Conservation (phyloP, 2,888 invertebrate genomes). For the Brachyptera risi region DNA sequence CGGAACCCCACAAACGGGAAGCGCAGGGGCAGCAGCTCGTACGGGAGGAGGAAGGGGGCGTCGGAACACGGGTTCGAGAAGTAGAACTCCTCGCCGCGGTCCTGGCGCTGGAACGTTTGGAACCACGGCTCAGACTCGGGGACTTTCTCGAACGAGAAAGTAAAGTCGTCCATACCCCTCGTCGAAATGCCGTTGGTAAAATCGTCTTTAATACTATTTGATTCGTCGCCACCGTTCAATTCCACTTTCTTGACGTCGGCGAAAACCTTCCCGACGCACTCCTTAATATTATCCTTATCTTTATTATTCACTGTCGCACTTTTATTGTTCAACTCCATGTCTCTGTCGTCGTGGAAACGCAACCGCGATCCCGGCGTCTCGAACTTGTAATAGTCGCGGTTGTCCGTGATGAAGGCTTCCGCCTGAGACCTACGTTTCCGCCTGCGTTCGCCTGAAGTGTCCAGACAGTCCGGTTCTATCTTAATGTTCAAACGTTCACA, state of each 20-base stretch:
- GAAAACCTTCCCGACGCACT: conserved; percentile 11
- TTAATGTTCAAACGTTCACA: conserved; percentile 18
- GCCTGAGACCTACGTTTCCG: conserved; percentile 51
- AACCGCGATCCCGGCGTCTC: conserved; percentile 47
- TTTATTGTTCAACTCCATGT: conserved; percentile 7
- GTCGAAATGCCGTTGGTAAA: neutral
- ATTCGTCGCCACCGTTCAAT: neutral
- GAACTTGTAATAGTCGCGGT: conserved; percentile 56
- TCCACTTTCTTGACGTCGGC: neutral
- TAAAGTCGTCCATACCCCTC: conserved; percentile 54
- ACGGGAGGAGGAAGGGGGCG: conserved; percentile 67
- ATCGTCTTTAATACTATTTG: neutral
- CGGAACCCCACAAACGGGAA: conserved; percentile 52
- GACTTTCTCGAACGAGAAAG: conserved; percentile 71
- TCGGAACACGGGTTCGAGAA: conserved; percentile 36
- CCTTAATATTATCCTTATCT: conserved; percentile 39
- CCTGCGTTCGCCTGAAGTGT: conserved; percentile 36
- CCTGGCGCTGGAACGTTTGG: conserved; percentile 71
- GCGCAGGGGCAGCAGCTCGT: conserved; percentile 49
- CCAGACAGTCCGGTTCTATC: conserved; percentile 29
- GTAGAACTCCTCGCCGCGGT: conserved; percentile 59
- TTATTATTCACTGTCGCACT: conserved; percentile 43
- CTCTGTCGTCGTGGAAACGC: conserved; percentile 43
- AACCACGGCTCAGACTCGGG: conserved; percentile 76
- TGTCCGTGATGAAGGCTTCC: conserved; percentile 55